These are phyloP conservation scores for Leptinotarsa peninsularis DNA, from an alignment of 2,888 invertebrate species.

Conservation along the genomic window DNA sequence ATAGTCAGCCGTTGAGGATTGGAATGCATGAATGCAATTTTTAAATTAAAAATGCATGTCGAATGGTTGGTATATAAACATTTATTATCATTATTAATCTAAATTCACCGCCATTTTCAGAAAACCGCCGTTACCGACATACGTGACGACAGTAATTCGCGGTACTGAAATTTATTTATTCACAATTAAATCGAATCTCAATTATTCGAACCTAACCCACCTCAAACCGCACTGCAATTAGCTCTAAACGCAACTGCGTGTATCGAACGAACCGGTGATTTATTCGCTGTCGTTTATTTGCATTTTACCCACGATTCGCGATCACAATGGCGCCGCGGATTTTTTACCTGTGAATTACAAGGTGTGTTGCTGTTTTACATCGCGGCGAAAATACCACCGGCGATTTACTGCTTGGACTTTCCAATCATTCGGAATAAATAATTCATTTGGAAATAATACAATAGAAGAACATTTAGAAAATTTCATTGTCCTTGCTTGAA, in stretches of 20 bases:
- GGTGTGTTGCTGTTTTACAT: slow-evolving; percentile 12
- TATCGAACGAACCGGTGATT: slow-evolving; percentile 29
- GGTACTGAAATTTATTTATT: slow-evolving; percentile 7
- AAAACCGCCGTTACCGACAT: background rate
- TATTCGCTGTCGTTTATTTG: slow-evolving; percentile 22
- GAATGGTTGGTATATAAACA: no score
- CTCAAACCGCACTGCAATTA: slow-evolving; percentile 31
- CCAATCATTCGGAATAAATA: slow-evolving; percentile 26
- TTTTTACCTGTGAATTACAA: slow-evolving; percentile 9
- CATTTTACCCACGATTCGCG: slow-evolving; percentile 17
- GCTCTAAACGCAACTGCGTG: slow-evolving; percentile 32
- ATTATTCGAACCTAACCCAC: slow-evolving; percentile 14
- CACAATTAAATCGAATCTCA: slow-evolving; percentile 19
- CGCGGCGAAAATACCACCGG: background rate
- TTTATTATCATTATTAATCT: no score
- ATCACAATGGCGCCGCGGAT: slow-evolving; percentile 15
- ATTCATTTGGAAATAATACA: slow-evolving; percentile 29
- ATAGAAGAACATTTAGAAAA: slow-evolving; percentile 5
- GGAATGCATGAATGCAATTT: no score
- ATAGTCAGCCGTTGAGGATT: no score
- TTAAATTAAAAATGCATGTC: no score
- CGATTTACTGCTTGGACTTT: background rate
- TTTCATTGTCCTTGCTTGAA: no score
- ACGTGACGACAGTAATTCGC: slow-evolving; percentile 7
- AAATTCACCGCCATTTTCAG: background rate